A percentile compares a stretch with the other conserved stretches of the same genome.
Evolutionary conservation across 2,797 vertebrate species (phyloP).

Genomic region (Leuciscus waleckii): DNA sequence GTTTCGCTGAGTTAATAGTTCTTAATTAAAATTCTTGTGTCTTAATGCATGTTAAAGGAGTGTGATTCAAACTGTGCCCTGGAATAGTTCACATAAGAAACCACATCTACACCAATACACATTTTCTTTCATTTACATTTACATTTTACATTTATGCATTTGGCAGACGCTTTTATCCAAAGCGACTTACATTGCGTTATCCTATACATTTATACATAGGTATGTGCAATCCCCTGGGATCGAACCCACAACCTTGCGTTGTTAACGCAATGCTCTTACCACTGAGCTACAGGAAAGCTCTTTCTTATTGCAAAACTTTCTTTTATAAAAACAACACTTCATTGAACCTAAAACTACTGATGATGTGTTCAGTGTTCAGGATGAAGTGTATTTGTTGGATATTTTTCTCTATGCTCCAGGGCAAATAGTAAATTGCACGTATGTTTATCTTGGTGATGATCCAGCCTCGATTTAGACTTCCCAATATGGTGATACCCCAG

Average conservation of each 20-base stretch:
- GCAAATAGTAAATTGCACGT: slow-evolving; percentile 26
- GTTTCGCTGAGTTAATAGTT: not conserved
- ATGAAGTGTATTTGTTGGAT: not conserved
- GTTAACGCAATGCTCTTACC: too few species aligned
- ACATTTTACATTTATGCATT: too few species aligned
- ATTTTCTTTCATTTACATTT: too few species aligned
- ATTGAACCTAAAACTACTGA: not conserved
- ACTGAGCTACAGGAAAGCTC: too few species aligned
- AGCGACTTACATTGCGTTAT: too few species aligned
- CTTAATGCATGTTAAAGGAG: not conserved
- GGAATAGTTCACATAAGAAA: not conserved
- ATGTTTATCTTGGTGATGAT: slow-evolving; percentile 38
- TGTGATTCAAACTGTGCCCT: slow-evolving; percentile 3
- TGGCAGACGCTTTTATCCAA: too few species aligned
- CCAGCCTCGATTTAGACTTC: slow-evolving; percentile 47
- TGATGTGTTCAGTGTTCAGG: not conserved
- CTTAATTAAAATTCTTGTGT: not conserved
- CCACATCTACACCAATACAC: not conserved
- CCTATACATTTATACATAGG: too few species aligned
- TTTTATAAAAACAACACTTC: not conserved
- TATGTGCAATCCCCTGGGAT: too few species aligned
- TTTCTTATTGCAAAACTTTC: not conserved
- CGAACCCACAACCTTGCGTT: too few species aligned
- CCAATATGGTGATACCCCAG: slow-evolving; percentile 44
- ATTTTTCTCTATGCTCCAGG: slow-evolving; percentile 5